Base-by-base conservation (phyloP, 1,140 invertebrate genomes). In the Orchesella cincta region DNA sequence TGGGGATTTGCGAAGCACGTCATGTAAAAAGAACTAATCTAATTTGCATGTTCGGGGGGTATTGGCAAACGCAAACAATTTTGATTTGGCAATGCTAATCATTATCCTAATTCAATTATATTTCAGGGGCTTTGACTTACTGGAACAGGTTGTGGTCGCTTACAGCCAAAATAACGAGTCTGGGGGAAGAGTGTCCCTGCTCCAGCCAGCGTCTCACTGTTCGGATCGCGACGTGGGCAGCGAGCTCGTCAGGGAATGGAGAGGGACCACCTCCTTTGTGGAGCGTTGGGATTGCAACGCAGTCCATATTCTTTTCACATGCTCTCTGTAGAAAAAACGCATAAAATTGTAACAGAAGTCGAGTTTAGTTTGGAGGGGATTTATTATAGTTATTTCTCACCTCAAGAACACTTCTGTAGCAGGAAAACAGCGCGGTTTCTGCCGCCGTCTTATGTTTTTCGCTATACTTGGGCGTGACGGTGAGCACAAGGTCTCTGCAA, bases 151-250 rank as follows among this genome's bases (percentile, higher is more conserved):
- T 39, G 12, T 79, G 74, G 72, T 82, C 79, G 12, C 77, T 20
- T 34, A 82, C 76, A 16, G 75, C 33, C 26, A 82, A 67, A 73
- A 82, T 77, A 52, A 82, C 76, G 12, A 82, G 78, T 70, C 75
- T 73, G 8, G 81, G 81, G 20, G 67, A 70, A 29, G 79, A 23
- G 34, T 79, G 78, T 8, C 81, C 81, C 31, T 82, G 80, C 39
- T 82, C 81, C n/a, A 82, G 76, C 34, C 80, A 82, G 8, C 81
- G 57, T 67, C 81, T 39, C 20, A 82, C 81, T 1, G 81, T 82
- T 57, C 81, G 51, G 16, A 82, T 76, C 16, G 79, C 79, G 12
- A 82, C 57, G 35, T 82, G 77, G 5, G 73, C 79, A 51, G 79
- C 81, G 14, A 80, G 62, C 33, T 82, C 81, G 54, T 82, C 79